These are phyloP conservation scores for Medauroidea extradentata DNA, from an alignment of 1,140 invertebrate species.

Conservation along the genomic window DNA sequence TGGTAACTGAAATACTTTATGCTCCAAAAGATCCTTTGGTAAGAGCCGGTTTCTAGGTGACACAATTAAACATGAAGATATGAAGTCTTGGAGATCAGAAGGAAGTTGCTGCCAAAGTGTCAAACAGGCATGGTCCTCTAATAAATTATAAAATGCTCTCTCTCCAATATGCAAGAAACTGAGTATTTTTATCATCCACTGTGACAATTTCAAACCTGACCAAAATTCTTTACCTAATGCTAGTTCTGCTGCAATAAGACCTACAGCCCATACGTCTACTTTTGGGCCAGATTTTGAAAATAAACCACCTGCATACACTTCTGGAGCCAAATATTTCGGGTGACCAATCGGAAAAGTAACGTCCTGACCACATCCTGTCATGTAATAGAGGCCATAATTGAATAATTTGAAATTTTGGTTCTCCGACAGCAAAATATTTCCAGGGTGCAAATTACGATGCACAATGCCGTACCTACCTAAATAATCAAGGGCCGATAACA, in stretches of 20 bases:
- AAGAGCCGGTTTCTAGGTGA: background rate
- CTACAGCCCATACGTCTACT: conserved; percentile 88
- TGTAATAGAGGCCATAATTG: conserved; percentile 89
- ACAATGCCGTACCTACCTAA: conserved; percentile 71
- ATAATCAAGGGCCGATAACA: conserved; percentile 67
- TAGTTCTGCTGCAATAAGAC: conserved; percentile 79
- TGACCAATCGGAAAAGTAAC: conserved; percentile 88
- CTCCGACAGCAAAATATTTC: conserved; percentile 77
- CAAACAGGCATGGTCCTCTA: conserved; percentile 67
- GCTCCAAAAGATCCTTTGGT: background rate
- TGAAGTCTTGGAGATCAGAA: conserved; percentile 1
- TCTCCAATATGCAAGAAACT: conserved; percentile 58
- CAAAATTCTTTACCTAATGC: conserved; percentile 60
- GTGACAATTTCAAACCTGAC: conserved; percentile 64
- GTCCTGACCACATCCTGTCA: conserved; percentile 78
- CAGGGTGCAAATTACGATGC: conserved; percentile 73
- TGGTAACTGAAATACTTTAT: background rate
- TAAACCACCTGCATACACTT: conserved; percentile 63
- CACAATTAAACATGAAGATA: conserved; percentile 1
- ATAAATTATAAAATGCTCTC: conserved; percentile 66
- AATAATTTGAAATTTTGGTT: conserved; percentile 75
- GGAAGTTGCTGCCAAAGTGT: conserved; percentile 51
- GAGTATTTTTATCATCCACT: conserved; percentile 68
- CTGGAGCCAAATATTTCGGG: conserved; percentile 80
- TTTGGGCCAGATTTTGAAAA: conserved; percentile 52